These are phyloP conservation scores for Rhysida immarginata DNA, from an alignment of 1,140 invertebrate genomes.

Conservation along the genomic window DNA sequence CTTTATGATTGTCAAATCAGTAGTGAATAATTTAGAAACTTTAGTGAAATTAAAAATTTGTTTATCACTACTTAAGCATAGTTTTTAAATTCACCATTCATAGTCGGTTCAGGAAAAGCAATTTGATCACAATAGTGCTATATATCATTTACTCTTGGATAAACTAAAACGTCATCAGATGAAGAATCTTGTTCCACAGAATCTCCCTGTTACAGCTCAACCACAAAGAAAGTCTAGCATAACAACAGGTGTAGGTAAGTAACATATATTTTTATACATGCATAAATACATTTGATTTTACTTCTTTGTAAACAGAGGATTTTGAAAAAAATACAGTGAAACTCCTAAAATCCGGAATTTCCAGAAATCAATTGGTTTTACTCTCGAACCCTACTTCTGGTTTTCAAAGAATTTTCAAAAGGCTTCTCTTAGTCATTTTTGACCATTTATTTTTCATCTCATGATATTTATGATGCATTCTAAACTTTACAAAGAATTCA, in stretches of 20 bases:
- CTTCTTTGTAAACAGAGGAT: neutral
- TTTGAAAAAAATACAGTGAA: no score
- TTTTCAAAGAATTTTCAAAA: no score
- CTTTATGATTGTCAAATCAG: neutral
- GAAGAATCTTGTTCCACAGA: constrained; percentile 24
- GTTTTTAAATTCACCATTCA: constrained; percentile 22
- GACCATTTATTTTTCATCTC: no score
- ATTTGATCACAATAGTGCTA: constrained; percentile 92
- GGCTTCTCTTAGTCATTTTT: no score
- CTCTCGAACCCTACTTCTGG: no score
- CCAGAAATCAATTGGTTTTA: no score
- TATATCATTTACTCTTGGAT: constrained; percentile 83
- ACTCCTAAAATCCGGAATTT: no score
- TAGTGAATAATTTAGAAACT: neutral
- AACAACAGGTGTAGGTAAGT: constrained; percentile 41
- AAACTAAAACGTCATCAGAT: constrained; percentile 41
- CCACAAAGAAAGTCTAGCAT: constrained; percentile 41
- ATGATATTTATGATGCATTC: no score
- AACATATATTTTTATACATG: neutral
- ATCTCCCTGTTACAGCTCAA: constrained; percentile 29
- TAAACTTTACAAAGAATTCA: no score
- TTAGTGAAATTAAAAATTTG: neutral
- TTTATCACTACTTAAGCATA: neutral
- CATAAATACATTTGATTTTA: neutral
- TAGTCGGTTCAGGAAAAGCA: constrained; percentile 69